phyloP scores from a whole-genome alignment of 37 sponge, comb jelly and placozoan genomes.

The Spongilla lacustris region DNA sequence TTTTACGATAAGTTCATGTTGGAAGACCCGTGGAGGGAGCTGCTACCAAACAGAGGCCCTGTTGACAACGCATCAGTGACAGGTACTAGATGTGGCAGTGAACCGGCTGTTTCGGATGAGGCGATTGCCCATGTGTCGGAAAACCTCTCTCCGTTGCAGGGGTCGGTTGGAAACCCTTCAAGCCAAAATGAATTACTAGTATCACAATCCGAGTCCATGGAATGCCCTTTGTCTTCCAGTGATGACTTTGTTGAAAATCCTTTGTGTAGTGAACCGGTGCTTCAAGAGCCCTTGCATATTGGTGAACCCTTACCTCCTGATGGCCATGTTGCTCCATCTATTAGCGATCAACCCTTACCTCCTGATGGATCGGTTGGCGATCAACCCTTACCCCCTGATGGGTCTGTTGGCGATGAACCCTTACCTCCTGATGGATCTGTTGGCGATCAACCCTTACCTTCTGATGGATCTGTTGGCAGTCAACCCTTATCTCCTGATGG shows the following conservation, averaged over 20 bases:
- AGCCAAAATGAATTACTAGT: not conserved
- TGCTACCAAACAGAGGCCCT: not conserved
- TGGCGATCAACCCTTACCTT: no score
- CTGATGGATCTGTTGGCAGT: no score
- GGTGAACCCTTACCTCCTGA: not conserved
- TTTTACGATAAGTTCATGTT: slow-evolving; percentile 50
- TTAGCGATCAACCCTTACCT: not conserved
- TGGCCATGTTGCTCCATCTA: not conserved
- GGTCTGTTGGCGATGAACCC: not conserved
- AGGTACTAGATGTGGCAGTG: not conserved
- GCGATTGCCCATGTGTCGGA: not conserved
- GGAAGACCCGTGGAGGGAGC: slow-evolving; percentile 55
- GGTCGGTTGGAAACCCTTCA: not conserved
- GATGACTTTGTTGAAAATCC: not conserved
- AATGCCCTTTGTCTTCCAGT: not conserved
- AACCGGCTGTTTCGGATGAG: not conserved
- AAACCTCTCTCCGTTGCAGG: not conserved
- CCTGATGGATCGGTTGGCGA: no score
- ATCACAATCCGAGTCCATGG: no score
- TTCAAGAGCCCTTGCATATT: not conserved
- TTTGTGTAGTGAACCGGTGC: not conserved
- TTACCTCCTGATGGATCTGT: not conserved
- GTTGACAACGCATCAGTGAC: not conserved
- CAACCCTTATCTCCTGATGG: no score
- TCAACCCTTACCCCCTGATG: no score